Conservation (phyloP, 2,888 invertebrate genomes). For the Polietes domitor region DNA sequence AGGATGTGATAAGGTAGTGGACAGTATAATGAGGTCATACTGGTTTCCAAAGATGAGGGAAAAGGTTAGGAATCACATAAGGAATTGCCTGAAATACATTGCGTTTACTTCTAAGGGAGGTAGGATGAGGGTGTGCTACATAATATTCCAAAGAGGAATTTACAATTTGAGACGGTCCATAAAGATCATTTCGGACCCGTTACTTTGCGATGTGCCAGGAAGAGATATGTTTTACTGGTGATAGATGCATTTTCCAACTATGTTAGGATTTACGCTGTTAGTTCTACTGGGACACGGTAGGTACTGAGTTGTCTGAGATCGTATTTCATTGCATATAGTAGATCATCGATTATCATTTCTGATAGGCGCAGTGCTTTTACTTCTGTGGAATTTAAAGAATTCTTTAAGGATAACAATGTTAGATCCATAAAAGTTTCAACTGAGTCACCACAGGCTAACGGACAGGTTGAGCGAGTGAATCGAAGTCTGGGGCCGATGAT, state of each 20-base stretch:
- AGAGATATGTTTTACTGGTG: slow-evolving; percentile 33
- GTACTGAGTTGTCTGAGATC: slow-evolving; percentile 25
- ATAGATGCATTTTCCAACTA: slow-evolving; percentile 37
- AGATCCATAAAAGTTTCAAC: slow-evolving; percentile 40
- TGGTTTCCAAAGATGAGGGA: slow-evolving; percentile 27
- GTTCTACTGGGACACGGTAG: slow-evolving; percentile 20
- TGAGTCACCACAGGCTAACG: slow-evolving; percentile 46
- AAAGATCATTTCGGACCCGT: slow-evolving; percentile 35
- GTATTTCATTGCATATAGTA: slow-evolving; percentile 23
- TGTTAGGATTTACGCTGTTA: slow-evolving; percentile 22
- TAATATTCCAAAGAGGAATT: slow-evolving; percentile 25
- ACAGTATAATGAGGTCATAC: slow-evolving; percentile 1
- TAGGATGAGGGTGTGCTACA: slow-evolving; percentile 17
- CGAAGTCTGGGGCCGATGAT: slow-evolving; percentile 22
- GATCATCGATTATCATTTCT: background rate
- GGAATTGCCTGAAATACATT: slow-evolving; percentile 21
- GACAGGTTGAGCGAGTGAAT: slow-evolving; percentile 41
- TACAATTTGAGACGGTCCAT: background rate
- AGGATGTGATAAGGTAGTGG: background rate
- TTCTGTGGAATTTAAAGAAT: background rate
- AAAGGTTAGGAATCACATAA: background rate
- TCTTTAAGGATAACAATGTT: slow-evolving; percentile 18
- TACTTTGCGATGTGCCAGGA: background rate
- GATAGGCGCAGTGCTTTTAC: slow-evolving; percentile 19
- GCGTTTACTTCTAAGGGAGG: slow-evolving; percentile 13